These are phyloP conservation scores for Cryptops parisi DNA, from an alignment of 2,888 invertebrate genomes.

Conservation along the genomic window DNA sequence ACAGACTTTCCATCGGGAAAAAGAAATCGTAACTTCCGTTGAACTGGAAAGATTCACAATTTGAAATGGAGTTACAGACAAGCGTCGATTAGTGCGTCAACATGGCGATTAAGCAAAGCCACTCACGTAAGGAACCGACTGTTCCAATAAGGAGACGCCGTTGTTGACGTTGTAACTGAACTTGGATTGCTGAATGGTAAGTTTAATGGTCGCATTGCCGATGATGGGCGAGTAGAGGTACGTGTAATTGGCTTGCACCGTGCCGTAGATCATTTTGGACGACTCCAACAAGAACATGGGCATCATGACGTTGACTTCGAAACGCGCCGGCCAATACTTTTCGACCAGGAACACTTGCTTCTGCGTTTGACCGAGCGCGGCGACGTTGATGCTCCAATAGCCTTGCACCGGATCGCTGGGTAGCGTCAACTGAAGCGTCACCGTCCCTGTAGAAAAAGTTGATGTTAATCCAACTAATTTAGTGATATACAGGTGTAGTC, in stretches of 20 bases:
- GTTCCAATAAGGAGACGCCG: conserved; percentile 11
- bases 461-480: not conserved
- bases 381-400: conserved; percentile 4
- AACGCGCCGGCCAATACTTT: conserved; percentile 21
- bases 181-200: conserved; percentile 22
- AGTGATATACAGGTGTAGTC: not conserved
- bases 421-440: conserved; percentile 5
- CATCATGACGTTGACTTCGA: conserved; percentile 29
- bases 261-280: conserved; percentile 26
- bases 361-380: conserved; percentile 18
- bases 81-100: not conserved
- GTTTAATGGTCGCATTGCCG: conserved; percentile 30
- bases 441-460: not conserved
- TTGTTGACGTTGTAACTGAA: conserved; percentile 14
- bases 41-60: conserved; percentile 17
- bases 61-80: not conserved
- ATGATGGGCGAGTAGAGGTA: conserved; percentile 17
- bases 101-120: not conserved
- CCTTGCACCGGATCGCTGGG: conserved; percentile 12
- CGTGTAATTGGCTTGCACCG: conserved; percentile 25
- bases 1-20: conserved; percentile 18
- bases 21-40: conserved; percentile 20
- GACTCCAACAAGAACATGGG: conserved; percentile 28
- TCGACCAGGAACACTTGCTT: conserved; percentile 20
- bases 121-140: conserved; percentile 15